Percentiles rank a stretch among this genome's conserved stretches.
Evolutionary conservation across 2,797 vertebrate genomes (phyloP).

Genomic region (Enteromius unitaeniatus): DNA sequence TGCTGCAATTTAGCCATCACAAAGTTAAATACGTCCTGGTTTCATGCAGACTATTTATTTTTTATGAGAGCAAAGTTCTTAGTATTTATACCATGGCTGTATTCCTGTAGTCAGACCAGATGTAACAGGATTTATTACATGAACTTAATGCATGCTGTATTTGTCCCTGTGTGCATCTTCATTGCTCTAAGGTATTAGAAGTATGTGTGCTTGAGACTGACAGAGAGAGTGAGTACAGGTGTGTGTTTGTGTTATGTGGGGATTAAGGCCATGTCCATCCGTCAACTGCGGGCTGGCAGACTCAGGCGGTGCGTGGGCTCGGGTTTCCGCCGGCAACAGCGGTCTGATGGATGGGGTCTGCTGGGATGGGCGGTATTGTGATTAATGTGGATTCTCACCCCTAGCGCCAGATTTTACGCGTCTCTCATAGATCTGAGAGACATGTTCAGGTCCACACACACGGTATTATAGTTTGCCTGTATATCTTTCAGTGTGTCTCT

Average conservation of each 20-base stretch:
- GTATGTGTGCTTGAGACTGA: slow-evolving; percentile 23
- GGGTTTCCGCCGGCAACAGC: slow-evolving; percentile 76
- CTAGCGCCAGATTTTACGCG: slow-evolving; percentile 61
- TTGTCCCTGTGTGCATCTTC: slow-evolving; percentile 25
- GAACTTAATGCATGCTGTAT: not conserved
- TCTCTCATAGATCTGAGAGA: slow-evolving; percentile 60
- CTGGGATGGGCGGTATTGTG: slow-evolving; percentile 75
- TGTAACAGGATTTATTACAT: slow-evolving; percentile 26
- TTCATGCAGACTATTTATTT: not conserved
- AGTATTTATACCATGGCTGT: not conserved
- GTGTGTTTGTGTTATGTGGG: slow-evolving; percentile 53
- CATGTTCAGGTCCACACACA: slow-evolving; percentile 13
- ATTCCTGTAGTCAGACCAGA: slow-evolving; percentile 1
- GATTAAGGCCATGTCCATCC: slow-evolving; percentile 67
- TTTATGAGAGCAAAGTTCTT: not conserved
- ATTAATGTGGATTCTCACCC: slow-evolving; percentile 76
- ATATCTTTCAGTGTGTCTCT: not conserved
- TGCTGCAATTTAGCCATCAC: not conserved
- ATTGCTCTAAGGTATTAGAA: slow-evolving; percentile 25
- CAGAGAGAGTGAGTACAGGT: slow-evolving; percentile 44
- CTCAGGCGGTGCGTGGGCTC: slow-evolving; percentile 68
- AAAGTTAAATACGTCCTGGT: not conserved
- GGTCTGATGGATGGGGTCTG: slow-evolving; percentile 78
- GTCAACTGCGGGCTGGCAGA: slow-evolving; percentile 73
- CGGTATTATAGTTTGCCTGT: not conserved